These are phyloP conservation scores for Leucoma salicis DNA, from an alignment of 2,888 invertebrate species.

Conservation along the genomic window DNA sequence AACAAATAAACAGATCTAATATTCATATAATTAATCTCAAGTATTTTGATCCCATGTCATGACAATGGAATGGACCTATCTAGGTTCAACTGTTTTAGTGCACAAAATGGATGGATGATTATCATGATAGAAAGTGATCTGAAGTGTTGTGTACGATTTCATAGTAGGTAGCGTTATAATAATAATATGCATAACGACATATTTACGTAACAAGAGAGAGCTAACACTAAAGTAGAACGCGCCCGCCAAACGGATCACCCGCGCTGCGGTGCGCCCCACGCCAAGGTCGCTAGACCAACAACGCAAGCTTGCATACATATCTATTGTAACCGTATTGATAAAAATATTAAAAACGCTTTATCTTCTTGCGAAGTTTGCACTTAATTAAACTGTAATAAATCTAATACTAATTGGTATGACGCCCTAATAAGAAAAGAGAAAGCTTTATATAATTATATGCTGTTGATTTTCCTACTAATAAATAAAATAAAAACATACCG, in stretches of 20 bases:
- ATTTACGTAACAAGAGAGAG: conserved; percentile 82
- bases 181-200: conserved; percentile 78
- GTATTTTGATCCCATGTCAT: neutral
- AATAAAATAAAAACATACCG: too few species aligned
- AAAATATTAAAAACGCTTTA: conserved; percentile 10
- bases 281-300: conserved; percentile 55
- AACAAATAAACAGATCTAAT: conserved; percentile 44
- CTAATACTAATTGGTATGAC: too few species aligned
- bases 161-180: conserved; percentile 75
- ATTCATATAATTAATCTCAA: neutral
- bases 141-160: neutral
- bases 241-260: conserved; percentile 69
- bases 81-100: too few species aligned
- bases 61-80: neutral
- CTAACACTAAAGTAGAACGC: conserved; percentile 73
- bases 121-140: conserved; percentile 27
- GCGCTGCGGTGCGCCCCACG: conserved; percentile 51
- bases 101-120: conserved; percentile 45
- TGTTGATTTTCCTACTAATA: too few species aligned
- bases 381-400: too few species aligned
- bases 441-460: too few species aligned
- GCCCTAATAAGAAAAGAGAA: too few species aligned
- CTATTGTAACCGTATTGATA: conserved; percentile 27
- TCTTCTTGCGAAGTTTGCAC: neutral
- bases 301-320: conserved; percentile 23